A percentile compares a stretch with the other conserved stretches of the same genome.
Conservation (phyloP, 2,888 invertebrate species). For the Antitype chi region DNA sequence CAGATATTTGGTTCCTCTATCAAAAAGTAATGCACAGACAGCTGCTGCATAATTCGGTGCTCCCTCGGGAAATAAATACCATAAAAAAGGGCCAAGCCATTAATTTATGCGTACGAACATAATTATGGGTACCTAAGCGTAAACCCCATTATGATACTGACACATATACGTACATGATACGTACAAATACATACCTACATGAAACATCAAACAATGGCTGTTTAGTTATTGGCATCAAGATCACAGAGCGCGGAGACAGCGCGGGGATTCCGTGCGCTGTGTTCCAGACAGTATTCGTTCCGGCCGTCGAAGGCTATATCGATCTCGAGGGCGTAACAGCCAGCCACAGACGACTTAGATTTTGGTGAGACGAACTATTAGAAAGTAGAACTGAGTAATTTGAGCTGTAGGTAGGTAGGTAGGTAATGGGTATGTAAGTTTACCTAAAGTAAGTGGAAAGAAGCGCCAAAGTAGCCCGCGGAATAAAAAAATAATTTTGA, state of each 20-base stretch:
- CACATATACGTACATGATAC: neutral
- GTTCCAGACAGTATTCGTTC: neutral
- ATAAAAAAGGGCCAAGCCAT: neutral
- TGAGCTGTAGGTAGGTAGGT: neutral
- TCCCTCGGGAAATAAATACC: conserved; percentile 2
- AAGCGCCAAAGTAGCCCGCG: too few species aligned
- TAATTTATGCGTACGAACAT: conserved; percentile 25
- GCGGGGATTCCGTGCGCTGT: neutral
- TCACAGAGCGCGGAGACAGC: neutral
- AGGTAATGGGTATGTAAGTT: too few species aligned
- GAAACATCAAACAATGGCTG: neutral
- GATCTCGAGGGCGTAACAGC: neutral
- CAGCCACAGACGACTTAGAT: neutral
- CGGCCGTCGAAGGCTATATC: neutral
- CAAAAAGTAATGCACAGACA: neutral
- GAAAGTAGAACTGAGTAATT: neutral
- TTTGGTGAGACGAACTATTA: neutral
- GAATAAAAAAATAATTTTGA: too few species aligned
- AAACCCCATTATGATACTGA: neutral
- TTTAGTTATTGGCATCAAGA: neutral
- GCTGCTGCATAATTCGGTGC: conserved; percentile 9
- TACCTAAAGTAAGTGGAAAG: too few species aligned
- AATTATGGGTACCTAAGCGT: neutral
- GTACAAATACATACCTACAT: too few species aligned
- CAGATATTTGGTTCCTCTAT: neutral